Evolutionary conservation across 2,113 vertebrate species (phyloP), one percentile per base, ranked within the genome.

Genomic region (Thoracochromis brauschi): DNA sequence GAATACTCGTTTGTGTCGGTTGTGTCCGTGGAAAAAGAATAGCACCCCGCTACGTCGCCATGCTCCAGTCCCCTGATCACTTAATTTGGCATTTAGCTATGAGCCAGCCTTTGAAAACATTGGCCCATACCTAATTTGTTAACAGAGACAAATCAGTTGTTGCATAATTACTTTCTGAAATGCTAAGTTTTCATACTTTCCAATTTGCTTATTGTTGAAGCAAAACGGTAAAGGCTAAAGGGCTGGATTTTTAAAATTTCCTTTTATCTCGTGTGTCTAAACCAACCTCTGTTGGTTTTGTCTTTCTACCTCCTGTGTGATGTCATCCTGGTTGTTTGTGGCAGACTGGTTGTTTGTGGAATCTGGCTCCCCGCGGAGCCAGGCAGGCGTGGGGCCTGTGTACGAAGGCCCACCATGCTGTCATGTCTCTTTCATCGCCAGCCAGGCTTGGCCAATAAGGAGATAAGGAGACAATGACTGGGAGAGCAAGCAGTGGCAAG

Each of bases 391-490:
- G 89, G 93, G 94, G 93, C 87, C 91, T 96, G 94, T 96, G 95
- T 90, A 88, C 89, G 85, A 88, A 94, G 93, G 91, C 94, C 91
- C 92, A 94, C 93, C 82, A 49, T 93, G 94, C 94, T 95, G 96
- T 94, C 94, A 92, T 54, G 85, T 94, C 96, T 97, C 89, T 97
- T 95, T 97, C 94, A 96, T 94, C 91, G 26, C 19, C 93, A 95
- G 94, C 94, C 95, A 95, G 96, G 94, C 93, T 92, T 83, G 90
- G 92, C 95, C 95, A 94, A 95, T 96, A 93, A 84, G 93, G 89
- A 96, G 95, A 96, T 96, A 91, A 96, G 94, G 79, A 96, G 93
- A 94, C 95, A 97, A 89, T 94, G 92, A 94, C 87, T 93, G 7
- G 42, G 89, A 89, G 91, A 96, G 94, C 94, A 93, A 96, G 96